Percentiles rank a stretch among this genome's conserved stretches.
phyloP scores from a whole-genome alignment of 2,797 vertebrate genomes.

The Syngnathus rostellatus region DNA sequence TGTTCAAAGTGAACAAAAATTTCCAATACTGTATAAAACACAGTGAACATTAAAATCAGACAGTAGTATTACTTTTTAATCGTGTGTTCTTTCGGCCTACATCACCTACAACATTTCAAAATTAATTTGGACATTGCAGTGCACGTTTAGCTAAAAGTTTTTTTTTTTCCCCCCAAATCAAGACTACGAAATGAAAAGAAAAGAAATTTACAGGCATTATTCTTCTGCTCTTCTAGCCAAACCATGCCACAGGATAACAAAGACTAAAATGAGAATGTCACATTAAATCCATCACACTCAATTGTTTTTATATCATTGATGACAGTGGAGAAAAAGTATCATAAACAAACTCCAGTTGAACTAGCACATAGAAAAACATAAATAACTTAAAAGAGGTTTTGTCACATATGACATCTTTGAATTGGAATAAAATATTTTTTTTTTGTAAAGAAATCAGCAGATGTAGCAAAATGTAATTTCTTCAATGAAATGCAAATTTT shows the following conservation, averaged over 20 bases:
- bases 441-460: constrained; percentile 64
- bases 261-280: constrained; percentile 70
- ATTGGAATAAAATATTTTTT: constrained; percentile 62
- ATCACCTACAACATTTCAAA: constrained; percentile 86
- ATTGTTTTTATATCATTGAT: constrained; percentile 66
- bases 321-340: constrained; percentile 73
- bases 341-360: constrained; percentile 81
- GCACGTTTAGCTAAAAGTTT: constrained; percentile 86
- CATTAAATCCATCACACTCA: constrained; percentile 76
- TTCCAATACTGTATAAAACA: constrained; percentile 99
- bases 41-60: constrained; percentile 98
- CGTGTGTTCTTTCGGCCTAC: constrained; percentile 76
- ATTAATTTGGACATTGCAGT: constrained; percentile 95
- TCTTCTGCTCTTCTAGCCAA: constrained; percentile 70
- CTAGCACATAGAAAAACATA: constrained; percentile 71
- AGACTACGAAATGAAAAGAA: constrained; percentile 85
- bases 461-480: constrained; percentile 95
- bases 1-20: constrained; percentile 99
- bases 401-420: constrained; percentile 62
- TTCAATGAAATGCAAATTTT: constrained; percentile 75
- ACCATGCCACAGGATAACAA: constrained; percentile 89
- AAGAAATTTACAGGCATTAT: constrained; percentile 76
- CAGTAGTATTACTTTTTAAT: constrained; percentile 92
- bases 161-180: constrained; percentile 64
- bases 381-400: constrained; percentile 65